Evolutionary conservation across 2,888 invertebrate genomes (phyloP).

Genomic region (Cataglyphis cursor): DNA sequence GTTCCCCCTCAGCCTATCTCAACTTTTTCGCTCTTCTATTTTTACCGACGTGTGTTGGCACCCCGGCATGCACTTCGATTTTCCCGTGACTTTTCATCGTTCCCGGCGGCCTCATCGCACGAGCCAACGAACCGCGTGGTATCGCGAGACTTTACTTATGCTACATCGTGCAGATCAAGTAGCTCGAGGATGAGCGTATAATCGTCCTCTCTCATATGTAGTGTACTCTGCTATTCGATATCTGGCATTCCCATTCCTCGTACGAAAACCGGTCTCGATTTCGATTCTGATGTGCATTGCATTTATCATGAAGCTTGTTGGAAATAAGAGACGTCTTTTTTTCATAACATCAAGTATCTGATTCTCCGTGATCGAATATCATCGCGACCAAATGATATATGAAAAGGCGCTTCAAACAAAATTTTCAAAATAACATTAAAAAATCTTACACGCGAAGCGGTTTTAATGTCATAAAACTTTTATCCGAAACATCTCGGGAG

Average conservation of each 20-base stretch:
- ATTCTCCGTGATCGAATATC: conserved; percentile 4
- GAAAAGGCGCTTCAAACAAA: neutral
- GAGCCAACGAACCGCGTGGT: conserved; percentile 68
- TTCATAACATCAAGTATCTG: neutral
- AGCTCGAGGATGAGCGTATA: conserved; percentile 65
- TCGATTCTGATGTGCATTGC: conserved; percentile 3
- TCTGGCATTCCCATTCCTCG: neutral
- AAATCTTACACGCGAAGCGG: neutral
- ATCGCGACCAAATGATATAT: neutral
- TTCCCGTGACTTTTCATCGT: conserved; percentile 62
- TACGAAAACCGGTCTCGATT: neutral
- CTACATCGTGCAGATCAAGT: conserved; percentile 60
- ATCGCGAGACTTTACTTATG: conserved; percentile 60
- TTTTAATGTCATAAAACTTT: conserved; percentile 24
- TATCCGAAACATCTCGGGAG: conserved; percentile 10
- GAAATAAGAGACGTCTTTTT: neutral
- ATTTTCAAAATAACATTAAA: conserved; percentile 25
- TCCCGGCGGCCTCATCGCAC: conserved; percentile 20
- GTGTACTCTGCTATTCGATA: conserved; percentile 15
- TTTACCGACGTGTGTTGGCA: conserved; percentile 16
- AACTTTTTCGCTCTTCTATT: conserved; percentile 34
- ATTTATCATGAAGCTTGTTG: neutral
- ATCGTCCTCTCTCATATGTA: neutral
- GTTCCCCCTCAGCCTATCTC: conserved; percentile 41
- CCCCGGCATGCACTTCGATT: conserved; percentile 47